Evolutionary conservation across 2,888 invertebrate genomes (phyloP).

Genomic region (Drosophila quinaria): DNA sequence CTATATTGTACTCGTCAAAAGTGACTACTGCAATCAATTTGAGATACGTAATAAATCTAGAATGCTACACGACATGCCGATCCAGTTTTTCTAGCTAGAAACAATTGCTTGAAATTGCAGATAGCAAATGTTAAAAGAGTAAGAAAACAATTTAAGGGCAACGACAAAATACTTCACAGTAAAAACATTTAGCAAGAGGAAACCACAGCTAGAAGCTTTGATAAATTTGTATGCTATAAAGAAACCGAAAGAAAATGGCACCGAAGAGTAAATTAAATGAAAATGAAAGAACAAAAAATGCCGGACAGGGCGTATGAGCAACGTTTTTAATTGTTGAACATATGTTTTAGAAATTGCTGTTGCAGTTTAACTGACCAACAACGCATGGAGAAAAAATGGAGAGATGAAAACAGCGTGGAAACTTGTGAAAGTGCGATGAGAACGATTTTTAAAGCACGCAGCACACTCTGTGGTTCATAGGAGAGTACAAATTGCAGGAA

Average conservation of each 20-base stretch:
- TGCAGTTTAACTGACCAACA: conserved; percentile 51
- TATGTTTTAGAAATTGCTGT: conserved; percentile 70
- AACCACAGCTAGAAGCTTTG: conserved; percentile 28
- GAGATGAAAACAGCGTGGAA: not conserved
- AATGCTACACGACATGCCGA: not conserved
- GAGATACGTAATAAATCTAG: conserved; percentile 26
- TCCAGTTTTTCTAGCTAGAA: conserved; percentile 24
- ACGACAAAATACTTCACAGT: conserved; percentile 14
- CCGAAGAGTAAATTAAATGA: conserved; percentile 18
- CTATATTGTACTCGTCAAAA: conserved; percentile 1
- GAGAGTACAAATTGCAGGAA: not conserved
- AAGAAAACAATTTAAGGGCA: conserved; percentile 43
- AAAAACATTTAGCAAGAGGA: not conserved
- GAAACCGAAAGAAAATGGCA: conserved; percentile 27
- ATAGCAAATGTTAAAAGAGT: conserved; percentile 38
- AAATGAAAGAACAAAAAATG: conserved; percentile 10
- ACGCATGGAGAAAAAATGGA: not conserved
- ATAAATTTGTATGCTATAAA: conserved; percentile 43
- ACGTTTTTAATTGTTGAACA: conserved; percentile 74
- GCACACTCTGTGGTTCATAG: not conserved
- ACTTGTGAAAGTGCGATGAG: conserved; percentile 3
- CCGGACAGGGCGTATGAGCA: conserved; percentile 65
- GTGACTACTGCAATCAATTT: conserved; percentile 27
- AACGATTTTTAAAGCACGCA: not conserved
- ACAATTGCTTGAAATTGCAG: conserved; percentile 20